Conservation (phyloP, 2,113 vertebrate species). For the Diadophis punctatus region DNA sequence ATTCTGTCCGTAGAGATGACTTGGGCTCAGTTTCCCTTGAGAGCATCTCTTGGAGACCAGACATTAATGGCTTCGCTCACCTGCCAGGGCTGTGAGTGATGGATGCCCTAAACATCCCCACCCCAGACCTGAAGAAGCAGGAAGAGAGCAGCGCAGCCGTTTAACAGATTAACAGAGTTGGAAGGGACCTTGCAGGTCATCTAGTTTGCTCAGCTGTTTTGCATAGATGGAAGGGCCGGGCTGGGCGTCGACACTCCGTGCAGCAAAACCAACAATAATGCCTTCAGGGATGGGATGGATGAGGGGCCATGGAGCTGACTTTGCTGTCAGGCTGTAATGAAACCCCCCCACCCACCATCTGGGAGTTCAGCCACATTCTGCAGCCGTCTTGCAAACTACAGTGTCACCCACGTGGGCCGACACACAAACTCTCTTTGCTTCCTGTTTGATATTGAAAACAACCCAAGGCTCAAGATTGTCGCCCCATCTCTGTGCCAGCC, state of each 20-base stretch:
- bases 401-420: fast-evolving
- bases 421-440: neutral
- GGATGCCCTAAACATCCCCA: neutral
- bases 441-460: neutral
- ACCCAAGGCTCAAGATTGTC: neutral
- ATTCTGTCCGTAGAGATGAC: no score
- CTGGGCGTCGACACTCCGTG: neutral
- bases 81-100: neutral
- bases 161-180: no score
- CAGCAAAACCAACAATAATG: no score
- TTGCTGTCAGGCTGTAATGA: neutral
- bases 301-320: neutral
- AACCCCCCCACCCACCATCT: neutral
- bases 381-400: neutral
- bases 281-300: neutral
- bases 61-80: neutral
- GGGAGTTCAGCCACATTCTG: neutral
- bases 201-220: neutral
- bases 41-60: neutral
- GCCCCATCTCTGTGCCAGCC: neutral
- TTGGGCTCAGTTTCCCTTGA: neutral
- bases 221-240: neutral
- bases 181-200: no score
- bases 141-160: fast-evolving
- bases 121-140: neutral